These are phyloP conservation scores for Toxostoma redivivum DNA, from an alignment of 2,113 vertebrate genomes.

Conservation along the genomic window DNA sequence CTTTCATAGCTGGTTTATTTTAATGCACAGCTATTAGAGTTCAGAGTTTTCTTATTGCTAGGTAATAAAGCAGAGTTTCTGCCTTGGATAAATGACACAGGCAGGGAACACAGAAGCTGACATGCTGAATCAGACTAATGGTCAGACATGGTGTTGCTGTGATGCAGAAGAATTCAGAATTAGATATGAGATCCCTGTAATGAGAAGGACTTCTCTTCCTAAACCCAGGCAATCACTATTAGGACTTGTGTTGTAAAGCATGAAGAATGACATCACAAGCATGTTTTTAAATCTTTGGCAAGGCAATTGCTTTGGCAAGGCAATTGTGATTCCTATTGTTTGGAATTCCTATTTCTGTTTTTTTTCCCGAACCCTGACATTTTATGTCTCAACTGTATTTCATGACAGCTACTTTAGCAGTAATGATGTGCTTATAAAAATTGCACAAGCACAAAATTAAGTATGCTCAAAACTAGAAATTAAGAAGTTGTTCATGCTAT, in stretches of 20 bases:
- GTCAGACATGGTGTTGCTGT: neutral
- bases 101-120: neutral
- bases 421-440: neutral
- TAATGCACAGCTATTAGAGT: neutral
- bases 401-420: neutral
- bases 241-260: neutral
- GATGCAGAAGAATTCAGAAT: neutral
- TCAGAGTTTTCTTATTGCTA: neutral
- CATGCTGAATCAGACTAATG: neutral
- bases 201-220: neutral
- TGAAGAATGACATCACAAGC: neutral
- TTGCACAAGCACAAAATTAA: neutral
- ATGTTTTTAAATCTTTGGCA: neutral
- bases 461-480: neutral
- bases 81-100: neutral
- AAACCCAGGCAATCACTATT: neutral
- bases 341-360: neutral
- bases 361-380: neutral
- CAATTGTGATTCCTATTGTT: neutral
- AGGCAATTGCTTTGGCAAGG: neutral
- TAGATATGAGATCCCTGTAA: neutral
- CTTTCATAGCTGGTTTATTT: neutral
- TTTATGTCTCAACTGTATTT: neutral
- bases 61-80: neutral
- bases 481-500: neutral